Percentiles rank a stretch among this genome's conserved stretches.
Conservation (phyloP, 2,797 vertebrate genomes). For the Zalophus californianus region DNA sequence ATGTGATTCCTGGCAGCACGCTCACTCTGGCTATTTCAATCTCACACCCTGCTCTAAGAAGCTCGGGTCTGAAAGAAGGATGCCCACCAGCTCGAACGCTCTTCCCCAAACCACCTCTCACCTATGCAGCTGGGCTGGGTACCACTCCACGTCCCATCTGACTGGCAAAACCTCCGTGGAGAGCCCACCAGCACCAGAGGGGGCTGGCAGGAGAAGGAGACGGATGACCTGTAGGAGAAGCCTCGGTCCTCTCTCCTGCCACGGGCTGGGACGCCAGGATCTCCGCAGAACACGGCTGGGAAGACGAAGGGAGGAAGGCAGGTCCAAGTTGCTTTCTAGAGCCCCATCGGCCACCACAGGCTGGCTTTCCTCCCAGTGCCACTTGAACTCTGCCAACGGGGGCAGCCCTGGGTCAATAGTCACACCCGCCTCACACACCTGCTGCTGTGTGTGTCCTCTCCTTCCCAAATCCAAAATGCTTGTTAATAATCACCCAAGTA, state of each 20-base stretch:
- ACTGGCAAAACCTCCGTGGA: conserved; percentile 95
- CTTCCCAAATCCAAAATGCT: neutral
- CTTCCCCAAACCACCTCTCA: conserved; percentile 78
- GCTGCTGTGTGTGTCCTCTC: neutral
- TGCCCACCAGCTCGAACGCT: neutral
- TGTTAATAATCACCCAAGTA: neutral
- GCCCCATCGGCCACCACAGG: accelerated
- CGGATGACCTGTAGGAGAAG: conserved; percentile 97
- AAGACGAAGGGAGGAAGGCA: neutral
- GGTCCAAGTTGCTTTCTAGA: neutral
- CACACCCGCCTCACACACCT: accelerated
- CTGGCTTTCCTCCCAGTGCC: neutral
- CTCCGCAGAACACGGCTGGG: conserved; percentile 98
- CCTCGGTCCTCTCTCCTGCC: conserved; percentile 96
- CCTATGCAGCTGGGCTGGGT: conserved; percentile 98
- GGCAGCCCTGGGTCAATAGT: neutral
- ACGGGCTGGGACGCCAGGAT: conserved; percentile 94
- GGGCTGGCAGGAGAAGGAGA: conserved; percentile 95
- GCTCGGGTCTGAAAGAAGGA: neutral
- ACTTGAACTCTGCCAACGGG: neutral
- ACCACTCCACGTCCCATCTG: conserved; percentile 97
- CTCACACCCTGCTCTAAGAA: neutral
- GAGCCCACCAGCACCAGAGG: conserved; percentile 96
- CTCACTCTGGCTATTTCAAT: neutral
- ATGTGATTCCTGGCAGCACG: accelerated